Conservation (phyloP, 2,888 invertebrate genomes). For the Xestoiulus laeticollis region DNA sequence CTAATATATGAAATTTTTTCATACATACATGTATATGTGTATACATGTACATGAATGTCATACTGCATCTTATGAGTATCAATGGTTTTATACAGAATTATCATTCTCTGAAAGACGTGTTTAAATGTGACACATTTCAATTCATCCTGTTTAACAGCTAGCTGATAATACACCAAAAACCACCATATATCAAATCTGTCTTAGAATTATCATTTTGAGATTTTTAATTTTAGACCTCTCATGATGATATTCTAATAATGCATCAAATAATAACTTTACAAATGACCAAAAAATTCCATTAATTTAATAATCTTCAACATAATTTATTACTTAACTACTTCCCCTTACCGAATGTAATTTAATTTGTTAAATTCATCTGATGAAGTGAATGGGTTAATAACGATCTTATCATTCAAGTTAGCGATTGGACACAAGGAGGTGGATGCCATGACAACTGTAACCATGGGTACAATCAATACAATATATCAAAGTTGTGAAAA, state of each 20-base stretch:
- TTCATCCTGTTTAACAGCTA: too few relatives aligned
- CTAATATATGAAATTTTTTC: too few relatives aligned
- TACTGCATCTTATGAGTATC: too few relatives aligned
- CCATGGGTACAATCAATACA: slow-evolving; percentile 31
- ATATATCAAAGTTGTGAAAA: background rate
- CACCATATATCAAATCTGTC: too few relatives aligned
- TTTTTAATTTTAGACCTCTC: background rate
- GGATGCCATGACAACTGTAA: slow-evolving; percentile 20
- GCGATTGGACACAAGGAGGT: slow-evolving; percentile 5
- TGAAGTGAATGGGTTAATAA: background rate
- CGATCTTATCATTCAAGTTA: slow-evolving; percentile 1
- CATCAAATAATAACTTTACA: background rate
- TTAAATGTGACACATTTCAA: too few relatives aligned
- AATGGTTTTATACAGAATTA: too few relatives aligned
- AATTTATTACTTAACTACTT: background rate
- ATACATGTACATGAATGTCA: too few relatives aligned
- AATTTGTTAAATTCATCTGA: background rate
- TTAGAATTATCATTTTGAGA: background rate
- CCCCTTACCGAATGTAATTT: background rate
- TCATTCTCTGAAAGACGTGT: too few relatives aligned
- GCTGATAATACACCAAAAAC: too few relatives aligned
- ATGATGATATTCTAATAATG: background rate
- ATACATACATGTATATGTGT: too few relatives aligned
- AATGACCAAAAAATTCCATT: background rate
- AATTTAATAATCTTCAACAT: background rate